A percentile compares a stretch with the other conserved stretches of the same genome.
These are phyloP conservation scores for Nineta flava DNA, from an alignment of 2,888 invertebrate genomes.

Conservation along the genomic window DNA sequence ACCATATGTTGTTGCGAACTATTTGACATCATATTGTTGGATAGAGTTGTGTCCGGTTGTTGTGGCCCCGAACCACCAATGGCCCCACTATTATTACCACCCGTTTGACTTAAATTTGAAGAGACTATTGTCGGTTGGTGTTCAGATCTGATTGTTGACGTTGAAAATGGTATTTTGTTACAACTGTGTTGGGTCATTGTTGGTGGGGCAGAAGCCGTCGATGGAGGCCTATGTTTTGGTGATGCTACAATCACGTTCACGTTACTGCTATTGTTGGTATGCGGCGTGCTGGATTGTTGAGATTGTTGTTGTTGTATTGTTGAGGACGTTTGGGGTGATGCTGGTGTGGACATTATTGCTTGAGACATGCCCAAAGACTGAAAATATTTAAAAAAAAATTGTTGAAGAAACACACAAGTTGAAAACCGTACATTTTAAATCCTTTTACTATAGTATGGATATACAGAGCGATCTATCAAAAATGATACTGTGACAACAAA, in stretches of 20 bases:
- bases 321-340: conserved; percentile 25
- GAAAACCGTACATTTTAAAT: too few relatives aligned
- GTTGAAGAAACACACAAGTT: too few relatives aligned
- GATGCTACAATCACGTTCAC: conserved; percentile 24
- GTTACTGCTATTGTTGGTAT: not conserved
- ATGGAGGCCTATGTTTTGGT: conserved; percentile 11
- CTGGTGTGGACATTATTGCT: conserved; percentile 14
- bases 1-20: conserved; percentile 19
- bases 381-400: not conserved
- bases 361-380: conserved; percentile 5
- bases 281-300: conserved; percentile 3
- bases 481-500: too few relatives aligned
- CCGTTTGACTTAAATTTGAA: not conserved
- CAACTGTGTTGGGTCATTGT: conserved; percentile 7
- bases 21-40: too few relatives aligned
- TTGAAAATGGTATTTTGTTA: conserved; percentile 17
- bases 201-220: conserved; percentile 7
- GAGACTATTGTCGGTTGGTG: conserved; percentile 9
- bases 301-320: conserved; percentile 21
- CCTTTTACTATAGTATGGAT: too few relatives aligned
- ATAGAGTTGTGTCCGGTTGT: too few relatives aligned
- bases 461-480: too few relatives aligned
- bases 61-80: too few relatives aligned
- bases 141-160: conserved; percentile 5
- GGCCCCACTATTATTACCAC: too few relatives aligned